phyloP scores from a whole-genome alignment of 2,888 invertebrate genomes.

The Melanargia galathea region DNA sequence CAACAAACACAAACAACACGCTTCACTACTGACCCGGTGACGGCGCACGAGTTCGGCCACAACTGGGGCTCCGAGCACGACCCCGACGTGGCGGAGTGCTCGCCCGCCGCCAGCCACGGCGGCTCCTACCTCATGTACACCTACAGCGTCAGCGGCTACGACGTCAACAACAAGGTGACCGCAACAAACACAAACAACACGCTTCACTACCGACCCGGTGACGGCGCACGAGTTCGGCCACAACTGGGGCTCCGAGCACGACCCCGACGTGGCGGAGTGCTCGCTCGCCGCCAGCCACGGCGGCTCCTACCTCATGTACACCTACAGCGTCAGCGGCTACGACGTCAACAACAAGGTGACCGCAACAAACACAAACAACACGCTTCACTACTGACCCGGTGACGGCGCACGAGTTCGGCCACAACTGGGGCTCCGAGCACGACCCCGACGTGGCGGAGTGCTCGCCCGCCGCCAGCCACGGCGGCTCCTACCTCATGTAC shows the following conservation, averaged over 20 bases:
- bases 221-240: constrained; percentile 99
- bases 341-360: constrained; percentile 97
- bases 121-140: constrained; percentile 98
- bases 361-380: too few relatives aligned
- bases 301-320: constrained; percentile 98
- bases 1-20: too few relatives aligned
- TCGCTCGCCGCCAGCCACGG: constrained; percentile 97
- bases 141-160: constrained; percentile 97
- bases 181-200: too few relatives aligned
- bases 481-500: constrained; percentile 98
- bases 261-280: constrained; percentile 97
- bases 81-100: constrained; percentile 97
- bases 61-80: constrained; percentile 99
- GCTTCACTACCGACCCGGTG: too few relatives aligned
- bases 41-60: constrained; percentile 97
- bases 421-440: constrained; percentile 99
- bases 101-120: constrained; percentile 95
- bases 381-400: too few relatives aligned
- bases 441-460: constrained; percentile 98
- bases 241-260: constrained; percentile 99
- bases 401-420: constrained; percentile 97
- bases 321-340: constrained; percentile 97
- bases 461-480: constrained; percentile 95
- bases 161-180: constrained; percentile 96
- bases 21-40: too few relatives aligned